Evolutionary conservation across 1,140 invertebrate species (phyloP), one percentile per base, ranked within the genome.

Genomic region (Drosophila repleta): DNA sequence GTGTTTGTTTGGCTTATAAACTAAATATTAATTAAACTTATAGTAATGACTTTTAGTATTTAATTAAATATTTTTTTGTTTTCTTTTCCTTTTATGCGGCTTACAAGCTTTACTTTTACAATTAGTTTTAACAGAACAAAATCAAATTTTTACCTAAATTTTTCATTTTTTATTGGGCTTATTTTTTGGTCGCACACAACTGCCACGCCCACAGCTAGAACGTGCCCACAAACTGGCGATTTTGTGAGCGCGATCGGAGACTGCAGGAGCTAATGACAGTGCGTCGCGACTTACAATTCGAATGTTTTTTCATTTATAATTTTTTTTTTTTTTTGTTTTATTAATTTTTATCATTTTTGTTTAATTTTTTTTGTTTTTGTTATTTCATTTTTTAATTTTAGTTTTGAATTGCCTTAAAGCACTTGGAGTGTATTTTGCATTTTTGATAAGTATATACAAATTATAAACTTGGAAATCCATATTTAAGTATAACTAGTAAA

Each of bases 11-110:
- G 5, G 51, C 83, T 80, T 88, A 88, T 63, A 52, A 68, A 72
- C 74, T 79, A 88, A 76, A 76, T 88, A 88, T 88, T 88, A 88
- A 88, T 90, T 90, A 90, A 90, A 90, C 88, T 90, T 90, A 90
- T 52, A 81, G 75, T 90, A 90, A 90, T 90, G 88, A 90, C 88
- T 90, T 90, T 90, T 90, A 90, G 88, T 90, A 90, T 72, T 78
- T 88, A 80, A 87, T 90, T 87, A 87, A 90, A 87, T 79, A 90
- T 74, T 88, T 56, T 49, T 53, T 68, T 53, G 10, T 43, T 46
- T 46, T 39, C 51, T 52, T 52, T 26, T 60, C 45, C 32, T 45
- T 24, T 83, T 78, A 74, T 61, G 70, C 64, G 65, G 55, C 72
- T 77, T 83, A 75, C 48, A 63, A 46, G 56, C 60, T 69, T 79